A percentile compares a stretch with the other conserved stretches of the same genome.
phyloP scores from a whole-genome alignment of 2,888 invertebrate genomes.

The Tiliacea aurago region DNA sequence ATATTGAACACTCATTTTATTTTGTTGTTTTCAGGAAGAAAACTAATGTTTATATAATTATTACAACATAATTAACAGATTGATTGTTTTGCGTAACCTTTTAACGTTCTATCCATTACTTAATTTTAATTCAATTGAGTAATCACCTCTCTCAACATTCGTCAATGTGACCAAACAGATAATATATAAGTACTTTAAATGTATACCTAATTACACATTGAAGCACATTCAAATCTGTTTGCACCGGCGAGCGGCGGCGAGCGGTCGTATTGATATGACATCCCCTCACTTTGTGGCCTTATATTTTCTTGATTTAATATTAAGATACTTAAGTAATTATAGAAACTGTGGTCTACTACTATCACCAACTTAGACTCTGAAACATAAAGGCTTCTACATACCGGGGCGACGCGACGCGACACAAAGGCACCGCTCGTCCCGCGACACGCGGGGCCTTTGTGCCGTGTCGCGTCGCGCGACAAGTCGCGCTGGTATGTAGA shows the following conservation, averaged over 20 bases:
- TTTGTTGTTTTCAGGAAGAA: not conserved
- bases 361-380: not conserved
- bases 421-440: no score
- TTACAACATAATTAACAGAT: not conserved
- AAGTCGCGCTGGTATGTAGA: no score
- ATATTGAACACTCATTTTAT: not conserved
- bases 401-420: no score
- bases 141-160: not conserved
- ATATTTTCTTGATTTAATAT: not conserved
- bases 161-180: not conserved
- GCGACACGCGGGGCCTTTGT: no score
- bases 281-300: not conserved
- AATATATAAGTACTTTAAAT: not conserved
- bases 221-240: not conserved
- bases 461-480: no score
- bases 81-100: not conserved
- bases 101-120: not conserved
- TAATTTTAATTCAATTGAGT: not conserved
- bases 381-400: no score
- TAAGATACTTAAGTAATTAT: not conserved
- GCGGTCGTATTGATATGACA: not conserved
- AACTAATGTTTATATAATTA: not conserved
- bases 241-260: no score
- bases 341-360: not conserved
- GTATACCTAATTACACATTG: not conserved